Evolutionary conservation across 2,888 invertebrate genomes (phyloP).

Genomic region (Morpho deidamia): DNA sequence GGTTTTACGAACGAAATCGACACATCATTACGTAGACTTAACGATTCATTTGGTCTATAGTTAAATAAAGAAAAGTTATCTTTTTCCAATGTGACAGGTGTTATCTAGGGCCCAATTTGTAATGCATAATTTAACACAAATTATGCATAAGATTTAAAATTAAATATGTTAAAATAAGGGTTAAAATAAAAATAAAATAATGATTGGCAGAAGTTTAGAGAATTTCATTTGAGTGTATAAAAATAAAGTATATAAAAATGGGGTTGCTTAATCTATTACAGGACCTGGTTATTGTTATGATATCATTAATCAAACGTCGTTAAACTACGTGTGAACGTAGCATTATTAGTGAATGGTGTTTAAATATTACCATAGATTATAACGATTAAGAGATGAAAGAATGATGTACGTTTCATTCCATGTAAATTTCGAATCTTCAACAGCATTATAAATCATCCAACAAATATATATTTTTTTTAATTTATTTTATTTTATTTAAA

Average conservation of each 20-base stretch:
- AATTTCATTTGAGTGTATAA: neutral
- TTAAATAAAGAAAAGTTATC: constrained; percentile 2
- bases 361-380: neutral
- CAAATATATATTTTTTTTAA: no score
- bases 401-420: neutral
- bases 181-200: no score
- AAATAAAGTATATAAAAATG: neutral
- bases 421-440: no score
- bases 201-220: no score
- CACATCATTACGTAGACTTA: constrained; percentile 4
- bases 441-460: no score
- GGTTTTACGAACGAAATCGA: constrained; percentile 18
- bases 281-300: neutral
- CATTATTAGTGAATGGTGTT: constrained; percentile 3
- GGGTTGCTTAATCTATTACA: neutral
- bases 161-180: no score
- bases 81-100: neutral
- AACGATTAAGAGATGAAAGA: neutral
- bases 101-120: neutral
- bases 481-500: no score
- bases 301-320: constrained; percentile 11
- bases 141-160: no score
- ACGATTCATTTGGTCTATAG: constrained; percentile 11
- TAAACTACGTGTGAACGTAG: constrained; percentile 13
- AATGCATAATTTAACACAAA: no score